A percentile compares a stretch with the other conserved stretches of the same genome.
Evolutionary conservation across 1,140 invertebrate species (phyloP).

Genomic region (Trichonephila clavata): DNA sequence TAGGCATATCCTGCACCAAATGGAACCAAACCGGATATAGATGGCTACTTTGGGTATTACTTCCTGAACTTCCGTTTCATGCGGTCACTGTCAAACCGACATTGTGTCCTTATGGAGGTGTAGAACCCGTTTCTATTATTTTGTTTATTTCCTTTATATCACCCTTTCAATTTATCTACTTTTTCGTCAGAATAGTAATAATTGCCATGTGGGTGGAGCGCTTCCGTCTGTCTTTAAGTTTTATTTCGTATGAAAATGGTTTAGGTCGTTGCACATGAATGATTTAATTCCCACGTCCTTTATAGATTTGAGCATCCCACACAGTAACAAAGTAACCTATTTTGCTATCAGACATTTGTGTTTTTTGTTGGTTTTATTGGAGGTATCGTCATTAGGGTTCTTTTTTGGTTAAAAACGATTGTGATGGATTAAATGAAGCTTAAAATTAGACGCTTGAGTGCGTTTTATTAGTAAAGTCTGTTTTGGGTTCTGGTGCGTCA

Average conservation of each 20-base stretch:
- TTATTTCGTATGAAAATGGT: background rate
- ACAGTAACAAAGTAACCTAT: constrained; percentile 21
- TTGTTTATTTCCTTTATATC: background rate
- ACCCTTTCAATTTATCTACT: background rate
- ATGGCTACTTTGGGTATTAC: background rate
- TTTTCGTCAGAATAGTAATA: background rate
- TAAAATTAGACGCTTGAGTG: background rate
- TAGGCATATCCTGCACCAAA: background rate
- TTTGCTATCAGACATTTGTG: background rate
- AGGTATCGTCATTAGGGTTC: background rate
- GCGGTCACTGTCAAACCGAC: background rate
- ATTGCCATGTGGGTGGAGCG: background rate
- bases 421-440: background rate
- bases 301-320: background rate
- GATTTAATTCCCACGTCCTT: constrained; percentile 15
- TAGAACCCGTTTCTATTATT: background rate
- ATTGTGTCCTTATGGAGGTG: background rate
- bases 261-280: background rate
- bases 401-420: background rate
- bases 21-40: background rate
- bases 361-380: background rate
- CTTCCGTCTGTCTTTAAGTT: background rate
- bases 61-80: background rate
- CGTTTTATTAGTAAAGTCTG: background rate
- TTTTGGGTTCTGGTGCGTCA: too few species aligned